Percentiles rank a stretch among this genome's conserved stretches.
phyloP scores from a whole-genome alignment of 1,140 invertebrate species.

The Pseudoatta argentina region DNA sequence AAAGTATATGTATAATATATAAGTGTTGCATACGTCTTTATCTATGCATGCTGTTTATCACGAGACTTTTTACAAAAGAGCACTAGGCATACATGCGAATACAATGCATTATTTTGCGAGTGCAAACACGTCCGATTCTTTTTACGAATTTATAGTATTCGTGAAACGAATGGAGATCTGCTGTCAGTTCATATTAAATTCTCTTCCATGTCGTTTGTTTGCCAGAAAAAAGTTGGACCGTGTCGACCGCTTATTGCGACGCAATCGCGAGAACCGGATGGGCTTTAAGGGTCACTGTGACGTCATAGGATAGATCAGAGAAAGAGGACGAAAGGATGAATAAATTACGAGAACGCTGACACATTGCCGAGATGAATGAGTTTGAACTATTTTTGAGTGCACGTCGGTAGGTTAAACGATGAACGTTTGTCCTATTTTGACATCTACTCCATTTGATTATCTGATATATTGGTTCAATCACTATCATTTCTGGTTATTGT shows the following conservation, averaged over 20 bases:
- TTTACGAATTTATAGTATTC: constrained; percentile 49
- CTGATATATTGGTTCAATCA: not conserved
- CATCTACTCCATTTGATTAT: not conserved
- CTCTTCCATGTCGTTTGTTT: constrained; percentile 59
- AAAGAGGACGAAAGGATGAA: constrained; percentile 52
- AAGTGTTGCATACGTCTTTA: not conserved
- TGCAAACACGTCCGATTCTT: constrained; percentile 46
- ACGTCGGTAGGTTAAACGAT: not conserved
- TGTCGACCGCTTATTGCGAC: constrained; percentile 20
- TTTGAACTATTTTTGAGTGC: constrained; percentile 32
- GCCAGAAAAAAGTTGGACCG: constrained; percentile 36
- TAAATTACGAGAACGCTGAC: constrained; percentile 61
- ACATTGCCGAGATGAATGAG: constrained; percentile 4
- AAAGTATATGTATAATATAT: not conserved
- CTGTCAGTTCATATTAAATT: constrained; percentile 58
- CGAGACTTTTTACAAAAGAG: not conserved
- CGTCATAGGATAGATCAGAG: constrained; percentile 47
- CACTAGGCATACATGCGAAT: not conserved
- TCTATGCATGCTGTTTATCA: constrained; percentile 3
- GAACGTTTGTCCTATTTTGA: constrained; percentile 2
- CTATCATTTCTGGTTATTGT: not conserved
- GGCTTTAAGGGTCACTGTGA: constrained; percentile 44
- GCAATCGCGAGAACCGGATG: constrained; percentile 22
- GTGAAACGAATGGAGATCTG: constrained; percentile 42
- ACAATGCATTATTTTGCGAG: constrained; percentile 49